These are phyloP conservation scores for Cochlearius cochlearius DNA, from an alignment of 2,113 vertebrate species.

Conservation along the genomic window DNA sequence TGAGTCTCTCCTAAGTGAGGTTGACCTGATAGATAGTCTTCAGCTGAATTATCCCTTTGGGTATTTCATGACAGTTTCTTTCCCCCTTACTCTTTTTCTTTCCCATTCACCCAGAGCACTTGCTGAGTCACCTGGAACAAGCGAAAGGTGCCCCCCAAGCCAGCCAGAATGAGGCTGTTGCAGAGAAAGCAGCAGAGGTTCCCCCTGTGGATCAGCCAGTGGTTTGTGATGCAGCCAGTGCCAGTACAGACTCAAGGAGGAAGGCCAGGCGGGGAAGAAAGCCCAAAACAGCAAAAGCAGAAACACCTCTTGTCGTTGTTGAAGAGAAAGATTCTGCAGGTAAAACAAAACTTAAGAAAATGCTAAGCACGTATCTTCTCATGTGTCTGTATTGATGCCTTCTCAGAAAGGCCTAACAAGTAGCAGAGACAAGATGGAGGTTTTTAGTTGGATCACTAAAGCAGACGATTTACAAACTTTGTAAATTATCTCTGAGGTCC, in stretches of 20 bases:
- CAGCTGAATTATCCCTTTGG: background rate
- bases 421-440: background rate
- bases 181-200: constrained; percentile 60
- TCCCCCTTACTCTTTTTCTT: background rate
- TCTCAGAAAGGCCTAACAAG: background rate
- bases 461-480: background rate
- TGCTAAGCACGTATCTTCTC: background rate
- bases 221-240: background rate
- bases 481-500: background rate
- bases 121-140: constrained; percentile 79
- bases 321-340: constrained; percentile 76
- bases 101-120: constrained; percentile 72
- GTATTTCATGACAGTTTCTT: background rate
- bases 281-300: constrained; percentile 73
- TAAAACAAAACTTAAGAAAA: constrained; percentile 53
- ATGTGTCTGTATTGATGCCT: background rate
- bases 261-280: constrained; percentile 82
- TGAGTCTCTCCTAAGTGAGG: background rate
- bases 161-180: constrained; percentile 37
- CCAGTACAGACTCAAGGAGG: constrained; percentile 71
- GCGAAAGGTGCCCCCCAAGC: constrained; percentile 61
- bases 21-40: background rate
- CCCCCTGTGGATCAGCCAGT: background rate
- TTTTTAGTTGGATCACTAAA: background rate
- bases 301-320: constrained; percentile 48